phyloP scores from a whole-genome alignment of 37 sponge, comb jelly and placozoan genomes.

The Lycopodina hypogea region DNA sequence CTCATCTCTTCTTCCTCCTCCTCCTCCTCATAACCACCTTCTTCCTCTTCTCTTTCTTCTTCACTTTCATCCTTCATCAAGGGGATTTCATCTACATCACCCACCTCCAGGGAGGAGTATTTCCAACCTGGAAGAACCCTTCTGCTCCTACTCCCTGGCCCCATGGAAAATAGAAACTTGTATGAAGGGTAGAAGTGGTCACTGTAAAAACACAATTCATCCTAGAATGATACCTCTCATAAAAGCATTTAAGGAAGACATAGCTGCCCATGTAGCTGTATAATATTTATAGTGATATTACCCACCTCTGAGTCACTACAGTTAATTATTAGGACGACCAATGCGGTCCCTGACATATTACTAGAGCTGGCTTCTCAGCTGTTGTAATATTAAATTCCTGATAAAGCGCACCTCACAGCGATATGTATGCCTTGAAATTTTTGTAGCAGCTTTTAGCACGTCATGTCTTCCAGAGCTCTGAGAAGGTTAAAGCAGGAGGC shows the following conservation, averaged over 20 bases:
- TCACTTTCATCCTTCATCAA: conserved; percentile 17
- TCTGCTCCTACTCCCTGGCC: neutral
- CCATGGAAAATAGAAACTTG: neutral
- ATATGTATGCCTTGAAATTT: too few species aligned
- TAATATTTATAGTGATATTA: too few species aligned
- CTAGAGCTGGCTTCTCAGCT: too few species aligned
- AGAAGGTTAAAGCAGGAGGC: conserved; percentile 47
- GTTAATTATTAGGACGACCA: too few species aligned
- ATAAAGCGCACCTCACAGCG: neutral
- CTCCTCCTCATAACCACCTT: conserved; percentile 9
- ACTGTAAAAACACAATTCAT: neutral
- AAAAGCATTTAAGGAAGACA: too few species aligned
- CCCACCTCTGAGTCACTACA: too few species aligned
- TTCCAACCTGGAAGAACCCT: neutral
- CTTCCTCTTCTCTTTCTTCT: neutral
- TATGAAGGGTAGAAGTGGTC: neutral
- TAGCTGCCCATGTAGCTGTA: too few species aligned
- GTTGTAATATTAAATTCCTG: neutral
- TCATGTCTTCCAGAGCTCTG: conserved; percentile 77
- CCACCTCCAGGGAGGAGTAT: conserved; percentile 9
- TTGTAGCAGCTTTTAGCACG: too few species aligned
- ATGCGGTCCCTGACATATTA: too few species aligned
- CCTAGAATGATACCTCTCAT: neutral
- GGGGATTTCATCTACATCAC: conserved; percentile 32
- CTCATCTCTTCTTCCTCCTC: conserved; percentile 10